A percentile compares a stretch with the other conserved stretches of the same genome.
These are phyloP conservation scores for Illadopsis cleaveri DNA, from an alignment of 2,113 vertebrate species.

Conservation along the genomic window DNA sequence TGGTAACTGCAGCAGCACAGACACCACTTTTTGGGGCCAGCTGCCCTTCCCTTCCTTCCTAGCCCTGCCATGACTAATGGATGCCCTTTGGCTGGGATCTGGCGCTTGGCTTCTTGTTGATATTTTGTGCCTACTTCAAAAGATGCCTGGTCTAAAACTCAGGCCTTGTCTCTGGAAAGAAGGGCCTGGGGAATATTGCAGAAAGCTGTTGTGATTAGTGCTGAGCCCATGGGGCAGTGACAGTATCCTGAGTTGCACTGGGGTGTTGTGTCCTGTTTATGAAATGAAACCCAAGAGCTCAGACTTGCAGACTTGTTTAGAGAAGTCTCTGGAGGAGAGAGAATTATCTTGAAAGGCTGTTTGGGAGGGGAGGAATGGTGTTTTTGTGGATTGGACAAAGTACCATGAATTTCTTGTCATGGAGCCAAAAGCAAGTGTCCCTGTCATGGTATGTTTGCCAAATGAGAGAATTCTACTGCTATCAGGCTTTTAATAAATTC, in stretches of 20 bases:
- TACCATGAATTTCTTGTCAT: slow-evolving; percentile 3
- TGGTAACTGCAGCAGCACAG: slow-evolving; percentile 25
- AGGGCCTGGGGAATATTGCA: slow-evolving; percentile 87
- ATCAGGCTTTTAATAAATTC: slow-evolving; percentile 36
- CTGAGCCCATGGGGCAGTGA: slow-evolving; percentile 79
- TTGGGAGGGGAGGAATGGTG: slow-evolving; percentile 16
- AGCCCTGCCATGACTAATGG: slow-evolving; percentile 68
- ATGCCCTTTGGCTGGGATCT: slow-evolving; percentile 87
- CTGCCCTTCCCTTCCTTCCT: slow-evolving; percentile 54
- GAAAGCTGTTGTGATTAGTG: slow-evolving; percentile 87
- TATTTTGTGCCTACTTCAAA: slow-evolving; percentile 88
- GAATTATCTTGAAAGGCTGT: slow-evolving; percentile 33
- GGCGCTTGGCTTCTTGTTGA: slow-evolving; percentile 84
- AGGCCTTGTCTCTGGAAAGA: slow-evolving; percentile 86
- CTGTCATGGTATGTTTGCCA: slow-evolving; percentile 1
- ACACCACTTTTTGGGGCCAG: slow-evolving; percentile 22
- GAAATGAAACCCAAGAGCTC: slow-evolving; percentile 79
- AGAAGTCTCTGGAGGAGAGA: slow-evolving; percentile 56
- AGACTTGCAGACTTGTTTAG: slow-evolving; percentile 46
- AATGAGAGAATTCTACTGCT: slow-evolving; percentile 17
- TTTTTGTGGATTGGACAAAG: slow-evolving; percentile 40
- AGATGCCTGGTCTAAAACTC: slow-evolving; percentile 84
- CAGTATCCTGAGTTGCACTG: slow-evolving; percentile 82
- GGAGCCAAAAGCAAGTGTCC: slow-evolving; percentile 35
- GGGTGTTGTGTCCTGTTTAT: slow-evolving; percentile 86